Evolutionary conservation across 2,113 vertebrate species (phyloP).

Genomic region (Gavia stellata): DNA sequence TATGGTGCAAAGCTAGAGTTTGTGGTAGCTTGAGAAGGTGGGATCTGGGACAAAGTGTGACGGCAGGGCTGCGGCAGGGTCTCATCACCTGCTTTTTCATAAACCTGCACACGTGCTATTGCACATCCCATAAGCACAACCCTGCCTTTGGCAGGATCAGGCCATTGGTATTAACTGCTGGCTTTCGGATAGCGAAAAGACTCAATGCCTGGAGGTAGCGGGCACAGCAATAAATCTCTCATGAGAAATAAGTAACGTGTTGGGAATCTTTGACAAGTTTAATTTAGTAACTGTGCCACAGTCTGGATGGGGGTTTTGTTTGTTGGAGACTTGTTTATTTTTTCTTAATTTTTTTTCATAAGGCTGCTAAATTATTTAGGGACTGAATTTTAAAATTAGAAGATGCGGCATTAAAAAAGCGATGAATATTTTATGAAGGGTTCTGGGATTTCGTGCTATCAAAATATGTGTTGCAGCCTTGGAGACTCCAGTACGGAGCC

Average conservation of each 20-base stretch:
- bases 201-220: background rate
- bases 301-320: background rate
- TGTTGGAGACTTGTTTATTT: background rate
- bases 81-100: background rate
- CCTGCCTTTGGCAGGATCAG: background rate
- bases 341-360: background rate
- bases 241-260: background rate
- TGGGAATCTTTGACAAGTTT: background rate
- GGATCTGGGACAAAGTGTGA: background rate
- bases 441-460: constrained; percentile 45
- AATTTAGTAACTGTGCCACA: background rate
- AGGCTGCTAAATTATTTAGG: constrained; percentile 63
- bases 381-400: constrained; percentile 62
- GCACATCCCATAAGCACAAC: background rate
- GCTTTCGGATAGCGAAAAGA: background rate
- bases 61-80: background rate
- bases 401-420: constrained; percentile 12
- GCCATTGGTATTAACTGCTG: background rate
- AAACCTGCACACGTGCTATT: background rate
- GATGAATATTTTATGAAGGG: constrained; percentile 46
- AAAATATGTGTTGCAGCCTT: background rate
- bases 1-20: background rate
- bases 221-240: background rate
- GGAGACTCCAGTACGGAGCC: background rate
- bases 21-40: background rate